Conservation (phyloP, 2,888 invertebrate genomes). For the Drosophila sordidapex region DNA sequence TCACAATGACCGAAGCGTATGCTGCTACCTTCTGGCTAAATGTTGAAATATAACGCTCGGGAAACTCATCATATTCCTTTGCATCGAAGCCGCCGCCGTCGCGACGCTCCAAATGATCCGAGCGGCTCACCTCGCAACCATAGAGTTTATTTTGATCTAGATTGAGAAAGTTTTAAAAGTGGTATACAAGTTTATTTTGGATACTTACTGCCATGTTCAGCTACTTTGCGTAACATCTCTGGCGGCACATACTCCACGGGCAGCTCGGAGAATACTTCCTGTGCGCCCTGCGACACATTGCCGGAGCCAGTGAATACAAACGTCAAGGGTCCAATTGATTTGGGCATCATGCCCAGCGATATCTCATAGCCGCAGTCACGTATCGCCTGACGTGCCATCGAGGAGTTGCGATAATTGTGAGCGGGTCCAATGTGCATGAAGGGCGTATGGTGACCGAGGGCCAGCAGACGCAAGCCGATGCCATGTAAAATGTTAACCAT, state of each 20-base stretch:
- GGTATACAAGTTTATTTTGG: neutral
- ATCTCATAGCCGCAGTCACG: conserved; percentile 99
- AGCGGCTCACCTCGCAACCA: conserved; percentile 96
- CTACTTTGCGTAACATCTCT: conserved; percentile 96
- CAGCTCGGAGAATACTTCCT: conserved; percentile 97
- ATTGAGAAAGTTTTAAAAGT: neutral
- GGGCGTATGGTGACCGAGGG: conserved; percentile 99
- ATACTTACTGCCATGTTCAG: conserved; percentile 95
- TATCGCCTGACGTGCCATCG: conserved; percentile 98
- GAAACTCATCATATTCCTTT: conserved; percentile 94
- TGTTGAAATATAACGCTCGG: conserved; percentile 97
- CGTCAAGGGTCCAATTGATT: conserved; percentile 98
- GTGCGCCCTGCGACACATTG: conserved; percentile 97
- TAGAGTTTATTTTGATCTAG: conserved; percentile 97
- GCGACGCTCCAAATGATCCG: conserved; percentile 96
- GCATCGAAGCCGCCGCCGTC: conserved; percentile 96
- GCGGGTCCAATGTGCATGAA: conserved; percentile 99
- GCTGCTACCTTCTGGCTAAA: conserved; percentile 99
- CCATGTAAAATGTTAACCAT: conserved; percentile 99
- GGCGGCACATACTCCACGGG: conserved; percentile 99
- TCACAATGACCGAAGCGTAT: conserved; percentile 97
- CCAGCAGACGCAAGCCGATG: conserved; percentile 94
- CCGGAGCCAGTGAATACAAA: conserved; percentile 99
- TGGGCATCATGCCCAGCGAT: conserved; percentile 97
- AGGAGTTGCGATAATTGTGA: conserved; percentile 98